These are phyloP conservation scores for Drosophila kikkawai DNA, from an alignment of 1,140 invertebrate species.

Conservation along the genomic window DNA sequence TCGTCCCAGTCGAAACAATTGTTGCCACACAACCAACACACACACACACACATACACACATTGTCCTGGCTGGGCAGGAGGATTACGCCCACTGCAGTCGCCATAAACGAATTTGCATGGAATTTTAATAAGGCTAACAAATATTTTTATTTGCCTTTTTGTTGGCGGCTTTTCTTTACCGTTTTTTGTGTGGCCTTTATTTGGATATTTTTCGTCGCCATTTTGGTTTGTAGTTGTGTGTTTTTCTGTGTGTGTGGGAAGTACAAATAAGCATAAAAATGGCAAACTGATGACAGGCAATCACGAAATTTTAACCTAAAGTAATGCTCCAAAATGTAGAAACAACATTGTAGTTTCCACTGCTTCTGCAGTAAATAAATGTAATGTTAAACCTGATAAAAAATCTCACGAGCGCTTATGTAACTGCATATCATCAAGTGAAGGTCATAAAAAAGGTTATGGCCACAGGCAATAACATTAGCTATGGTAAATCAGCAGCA, in stretches of 20 bases:
- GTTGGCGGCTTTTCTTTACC: constrained; percentile 17
- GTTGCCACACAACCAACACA: constrained; percentile 61
- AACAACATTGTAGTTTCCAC: constrained; percentile 17
- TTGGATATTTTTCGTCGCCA: constrained; percentile 52
- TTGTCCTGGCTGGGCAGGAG: constrained; percentile 21
- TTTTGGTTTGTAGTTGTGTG: constrained; percentile 50
- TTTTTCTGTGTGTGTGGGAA: background rate
- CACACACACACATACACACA: constrained; percentile 28
- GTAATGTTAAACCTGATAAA: constrained; percentile 11
- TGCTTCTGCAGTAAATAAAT: constrained; percentile 11
- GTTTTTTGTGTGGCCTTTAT: constrained; percentile 25
- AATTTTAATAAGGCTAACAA: constrained; percentile 77
- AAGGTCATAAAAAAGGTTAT: constrained; percentile 44
- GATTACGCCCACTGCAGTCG: constrained; percentile 40
- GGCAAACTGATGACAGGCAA: constrained; percentile 50
- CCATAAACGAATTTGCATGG: constrained; percentile 81
- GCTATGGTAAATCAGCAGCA: constrained; percentile 43
- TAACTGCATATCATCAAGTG: constrained; percentile 30
- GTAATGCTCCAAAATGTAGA: background rate
- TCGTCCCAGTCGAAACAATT: constrained; percentile 67
- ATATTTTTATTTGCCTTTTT: constrained; percentile 44
- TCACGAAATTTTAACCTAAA: constrained; percentile 39
- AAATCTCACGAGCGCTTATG: constrained; percentile 16
- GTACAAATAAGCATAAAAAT: constrained; percentile 30
- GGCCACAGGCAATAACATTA: constrained; percentile 40